Conservation (phyloP, 2,113 vertebrate species). For the Rhipidura dahli region DNA sequence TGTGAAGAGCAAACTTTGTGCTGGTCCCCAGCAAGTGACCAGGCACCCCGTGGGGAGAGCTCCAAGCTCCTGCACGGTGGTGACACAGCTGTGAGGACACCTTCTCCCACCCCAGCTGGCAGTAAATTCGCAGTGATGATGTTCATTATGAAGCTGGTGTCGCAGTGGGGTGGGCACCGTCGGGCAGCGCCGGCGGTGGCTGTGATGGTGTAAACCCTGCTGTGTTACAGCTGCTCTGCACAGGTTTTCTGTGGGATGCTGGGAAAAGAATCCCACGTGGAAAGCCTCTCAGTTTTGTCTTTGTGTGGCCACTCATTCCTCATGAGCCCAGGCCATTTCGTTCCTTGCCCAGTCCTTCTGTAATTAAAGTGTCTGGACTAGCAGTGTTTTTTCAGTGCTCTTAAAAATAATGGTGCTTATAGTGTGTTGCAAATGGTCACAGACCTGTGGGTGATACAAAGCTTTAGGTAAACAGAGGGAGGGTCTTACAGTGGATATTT, state of each 20-base stretch:
- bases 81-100: not conserved
- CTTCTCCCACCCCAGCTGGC: not conserved
- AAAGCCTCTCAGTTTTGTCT: not conserved
- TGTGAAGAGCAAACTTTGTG: not conserved
- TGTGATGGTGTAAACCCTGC: not conserved
- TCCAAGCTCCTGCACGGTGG: not conserved
- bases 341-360: not conserved
- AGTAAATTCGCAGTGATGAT: not conserved
- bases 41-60: not conserved
- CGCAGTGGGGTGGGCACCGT: fast-evolving
- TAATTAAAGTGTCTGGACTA: not conserved
- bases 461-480: not conserved
- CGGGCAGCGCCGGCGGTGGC: fast-evolving
- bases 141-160: not conserved
- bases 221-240: not conserved
- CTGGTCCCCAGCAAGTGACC: fast-evolving
- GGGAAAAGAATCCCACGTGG: not conserved
- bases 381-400: not conserved
- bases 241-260: not conserved
- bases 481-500: not conserved
- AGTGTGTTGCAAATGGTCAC: not conserved
- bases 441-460: not conserved
- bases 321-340: not conserved
- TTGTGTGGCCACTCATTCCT: not conserved
- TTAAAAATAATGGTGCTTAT: not conserved